Evolutionary conservation across 2,888 invertebrate genomes (phyloP).

Genomic region (Apamea epomidion): DNA sequence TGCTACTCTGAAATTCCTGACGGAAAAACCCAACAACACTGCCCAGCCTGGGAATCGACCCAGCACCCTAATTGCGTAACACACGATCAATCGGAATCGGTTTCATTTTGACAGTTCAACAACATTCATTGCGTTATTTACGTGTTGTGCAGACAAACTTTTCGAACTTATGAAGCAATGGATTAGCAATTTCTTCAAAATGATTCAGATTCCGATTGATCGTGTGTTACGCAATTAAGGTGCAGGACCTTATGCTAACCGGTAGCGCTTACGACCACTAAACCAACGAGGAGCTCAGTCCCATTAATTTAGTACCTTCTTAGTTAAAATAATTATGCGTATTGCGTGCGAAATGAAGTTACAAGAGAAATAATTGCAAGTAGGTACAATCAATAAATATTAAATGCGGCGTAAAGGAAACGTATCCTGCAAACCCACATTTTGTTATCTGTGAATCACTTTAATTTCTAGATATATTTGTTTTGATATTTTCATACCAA

Average conservation of each 20-base stretch:
- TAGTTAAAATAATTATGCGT: not conserved
- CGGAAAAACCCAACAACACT: not conserved
- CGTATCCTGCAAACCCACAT: constrained; percentile 45
- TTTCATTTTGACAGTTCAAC: too few relatives aligned
- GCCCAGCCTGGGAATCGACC: not conserved
- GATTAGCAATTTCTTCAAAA: too few relatives aligned
- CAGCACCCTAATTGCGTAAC: not conserved
- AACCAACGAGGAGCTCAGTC: not conserved
- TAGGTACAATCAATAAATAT: constrained; percentile 18
- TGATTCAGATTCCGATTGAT: too few relatives aligned
- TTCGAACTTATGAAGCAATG: too few relatives aligned
- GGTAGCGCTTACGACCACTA: not conserved
- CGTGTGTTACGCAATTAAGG: too few relatives aligned
- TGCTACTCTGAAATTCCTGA: not conserved
- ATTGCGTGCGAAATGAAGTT: not conserved
- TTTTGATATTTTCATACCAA: constrained; percentile 13
- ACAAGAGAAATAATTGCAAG: not conserved
- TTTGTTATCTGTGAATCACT: constrained; percentile 40
- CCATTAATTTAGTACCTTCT: not conserved
- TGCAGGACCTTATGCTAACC: not conserved
- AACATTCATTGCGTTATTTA: too few relatives aligned
- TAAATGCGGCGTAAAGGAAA: constrained; percentile 27
- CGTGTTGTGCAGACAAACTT: too few relatives aligned
- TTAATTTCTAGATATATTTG: constrained; percentile 28
- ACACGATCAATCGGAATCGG: too few relatives aligned